Conservation (phyloP, 2,113 vertebrate genomes). For the Actenoides lindsayi region DNA sequence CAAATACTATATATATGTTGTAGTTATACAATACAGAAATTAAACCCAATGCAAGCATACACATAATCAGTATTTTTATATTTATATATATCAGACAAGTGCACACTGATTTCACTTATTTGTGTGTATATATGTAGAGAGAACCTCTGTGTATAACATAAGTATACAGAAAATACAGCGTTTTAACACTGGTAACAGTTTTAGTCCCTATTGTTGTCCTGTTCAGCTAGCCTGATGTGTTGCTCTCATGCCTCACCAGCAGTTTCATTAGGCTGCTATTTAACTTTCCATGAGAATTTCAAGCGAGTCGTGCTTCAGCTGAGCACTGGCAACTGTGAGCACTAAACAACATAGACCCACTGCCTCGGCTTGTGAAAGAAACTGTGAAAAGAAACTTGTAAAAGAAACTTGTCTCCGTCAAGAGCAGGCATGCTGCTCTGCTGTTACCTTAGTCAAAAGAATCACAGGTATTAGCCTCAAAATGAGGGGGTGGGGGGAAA, state of each 20-base stretch:
- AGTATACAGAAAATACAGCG: background rate
- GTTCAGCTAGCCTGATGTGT: background rate
- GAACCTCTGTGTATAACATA: background rate
- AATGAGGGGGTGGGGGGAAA: too few species aligned
- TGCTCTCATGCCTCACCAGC: background rate
- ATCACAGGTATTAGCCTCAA: rapidly evolving
- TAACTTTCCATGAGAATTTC: background rate
- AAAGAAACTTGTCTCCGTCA: background rate
- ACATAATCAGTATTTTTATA: background rate
- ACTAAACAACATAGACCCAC: background rate
- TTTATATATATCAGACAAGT: background rate
- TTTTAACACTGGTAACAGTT: rapidly evolving
- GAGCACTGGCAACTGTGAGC: background rate
- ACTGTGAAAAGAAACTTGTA: background rate
- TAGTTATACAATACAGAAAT: background rate
- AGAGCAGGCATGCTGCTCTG: background rate
- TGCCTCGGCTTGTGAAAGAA: background rate
- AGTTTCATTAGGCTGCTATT: background rate
- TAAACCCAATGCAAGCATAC: rapidly evolving
- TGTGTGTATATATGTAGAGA: background rate
- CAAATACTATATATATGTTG: background rate
- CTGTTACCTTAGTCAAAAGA: rapidly evolving
- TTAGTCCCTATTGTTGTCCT: background rate
- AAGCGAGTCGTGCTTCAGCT: background rate
- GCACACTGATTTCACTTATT: background rate